phyloP scores from a whole-genome alignment of 1,140 invertebrate species.

The Bicyclus anynana region DNA sequence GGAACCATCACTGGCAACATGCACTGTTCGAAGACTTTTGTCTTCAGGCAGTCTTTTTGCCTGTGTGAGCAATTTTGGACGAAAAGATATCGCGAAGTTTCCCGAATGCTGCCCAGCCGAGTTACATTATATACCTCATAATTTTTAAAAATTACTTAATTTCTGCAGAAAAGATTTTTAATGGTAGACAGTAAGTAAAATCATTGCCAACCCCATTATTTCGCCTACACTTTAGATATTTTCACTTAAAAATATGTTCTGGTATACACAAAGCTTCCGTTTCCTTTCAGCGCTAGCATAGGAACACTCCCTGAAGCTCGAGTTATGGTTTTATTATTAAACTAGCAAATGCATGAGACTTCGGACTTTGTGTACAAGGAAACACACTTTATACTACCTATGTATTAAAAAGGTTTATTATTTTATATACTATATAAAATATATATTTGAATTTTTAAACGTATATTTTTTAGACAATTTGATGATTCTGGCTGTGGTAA shows the following conservation, averaged over 20 bases:
- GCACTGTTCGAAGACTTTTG: too few species aligned
- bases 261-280: constrained; percentile 11
- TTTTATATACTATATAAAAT: too few species aligned
- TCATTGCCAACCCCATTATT: not conserved
- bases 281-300: constrained; percentile 9
- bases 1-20: too few species aligned
- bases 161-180: not conserved
- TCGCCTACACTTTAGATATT: constrained; percentile 8
- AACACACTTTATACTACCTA: not conserved
- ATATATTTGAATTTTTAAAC: too few species aligned
- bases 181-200: not conserved
- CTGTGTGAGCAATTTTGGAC: too few species aligned
- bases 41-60: too few species aligned
- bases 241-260: constrained; percentile 18
- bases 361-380: not conserved
- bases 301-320: constrained; percentile 10
- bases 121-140: too few species aligned
- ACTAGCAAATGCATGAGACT: not conserved
- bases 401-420: not conserved
- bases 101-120: too few species aligned
- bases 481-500: too few species aligned
- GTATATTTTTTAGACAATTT: too few species aligned
- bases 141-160: too few species aligned
- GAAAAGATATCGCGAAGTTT: too few species aligned
- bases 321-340: constrained; percentile 19